Evolutionary conservation across 2,888 invertebrate genomes (phyloP).

Genomic region (Allophyes oxyacanthae): DNA sequence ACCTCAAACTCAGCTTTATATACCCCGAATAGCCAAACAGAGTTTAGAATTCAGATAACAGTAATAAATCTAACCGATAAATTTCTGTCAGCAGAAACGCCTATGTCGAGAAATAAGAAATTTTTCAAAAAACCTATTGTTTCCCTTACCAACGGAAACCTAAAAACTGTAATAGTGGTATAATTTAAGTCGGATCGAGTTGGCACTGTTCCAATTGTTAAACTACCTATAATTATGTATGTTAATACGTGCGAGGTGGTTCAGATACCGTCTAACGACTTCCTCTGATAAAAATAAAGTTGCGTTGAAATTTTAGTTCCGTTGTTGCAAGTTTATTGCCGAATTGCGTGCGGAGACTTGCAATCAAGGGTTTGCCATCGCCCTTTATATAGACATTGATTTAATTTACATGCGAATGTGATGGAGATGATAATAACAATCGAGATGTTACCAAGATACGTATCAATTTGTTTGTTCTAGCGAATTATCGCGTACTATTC

Average conservation of each 20-base stretch:
- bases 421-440: slow-evolving; percentile 69
- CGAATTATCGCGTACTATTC: background rate
- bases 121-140: slow-evolving; percentile 74
- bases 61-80: slow-evolving; percentile 67
- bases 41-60: slow-evolving; percentile 55
- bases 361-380: slow-evolving; percentile 81
- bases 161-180: slow-evolving; percentile 81
- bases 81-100: slow-evolving; percentile 64
- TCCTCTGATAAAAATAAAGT: slow-evolving; percentile 88
- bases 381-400: slow-evolving; percentile 88
- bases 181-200: slow-evolving; percentile 79
- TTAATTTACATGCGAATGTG: slow-evolving; percentile 83
- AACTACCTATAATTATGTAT: slow-evolving; percentile 88
- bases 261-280: slow-evolving; percentile 88
- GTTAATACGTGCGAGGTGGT: slow-evolving; percentile 86
- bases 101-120: slow-evolving; percentile 66
- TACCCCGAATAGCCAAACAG: slow-evolving; percentile 17
- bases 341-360: slow-evolving; percentile 82
- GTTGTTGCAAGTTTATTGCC: slow-evolving; percentile 86
- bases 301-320: slow-evolving; percentile 89
- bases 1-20: slow-evolving; percentile 15
- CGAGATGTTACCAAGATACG: slow-evolving; percentile 64
- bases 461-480: slow-evolving; percentile 31
- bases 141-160: slow-evolving; percentile 78
- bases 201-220: slow-evolving; percentile 84